Percentiles rank a stretch among this genome's conserved stretches.
Evolutionary conservation across 2,113 vertebrate genomes (phyloP).

Genomic region (Petaurus breviceps): DNA sequence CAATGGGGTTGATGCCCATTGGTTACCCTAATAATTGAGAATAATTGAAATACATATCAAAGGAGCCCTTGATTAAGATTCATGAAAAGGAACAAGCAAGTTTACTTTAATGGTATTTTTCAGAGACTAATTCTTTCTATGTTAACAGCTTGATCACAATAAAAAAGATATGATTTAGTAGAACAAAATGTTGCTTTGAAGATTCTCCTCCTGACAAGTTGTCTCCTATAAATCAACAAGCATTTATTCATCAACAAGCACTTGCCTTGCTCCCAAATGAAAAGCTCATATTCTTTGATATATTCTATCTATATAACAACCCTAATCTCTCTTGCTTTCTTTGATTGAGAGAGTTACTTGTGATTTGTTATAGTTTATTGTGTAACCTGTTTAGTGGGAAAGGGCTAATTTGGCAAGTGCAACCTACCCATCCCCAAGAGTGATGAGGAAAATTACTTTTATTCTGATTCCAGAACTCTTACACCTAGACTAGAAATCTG

Average conservation of each 20-base stretch:
- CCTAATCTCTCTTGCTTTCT: not conserved
- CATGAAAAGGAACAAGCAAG: not conserved
- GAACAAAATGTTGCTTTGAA: not conserved
- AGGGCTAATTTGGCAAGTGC: not conserved
- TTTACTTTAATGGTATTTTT: not conserved
- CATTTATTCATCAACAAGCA: not conserved
- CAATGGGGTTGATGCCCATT: no score
- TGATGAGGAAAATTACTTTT: not conserved
- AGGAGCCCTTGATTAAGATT: no score
- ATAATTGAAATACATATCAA: not conserved
- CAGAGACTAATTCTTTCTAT: not conserved
- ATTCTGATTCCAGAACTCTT: not conserved
- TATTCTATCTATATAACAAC: not conserved
- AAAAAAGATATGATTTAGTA: not conserved
- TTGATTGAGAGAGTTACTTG: not conserved
- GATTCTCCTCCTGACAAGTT: not conserved
- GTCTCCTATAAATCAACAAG: not conserved
- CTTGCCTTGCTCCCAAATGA: not conserved
- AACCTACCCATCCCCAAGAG: not conserved
- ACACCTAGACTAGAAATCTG: not conserved
- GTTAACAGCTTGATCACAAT: not conserved
- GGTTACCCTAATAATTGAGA: not conserved
- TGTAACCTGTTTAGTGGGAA: not conserved
- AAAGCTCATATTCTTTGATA: not conserved
- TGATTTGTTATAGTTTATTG: not conserved